Conservation (phyloP, 2,888 invertebrate species). For the Urechis unicinctus region DNA sequence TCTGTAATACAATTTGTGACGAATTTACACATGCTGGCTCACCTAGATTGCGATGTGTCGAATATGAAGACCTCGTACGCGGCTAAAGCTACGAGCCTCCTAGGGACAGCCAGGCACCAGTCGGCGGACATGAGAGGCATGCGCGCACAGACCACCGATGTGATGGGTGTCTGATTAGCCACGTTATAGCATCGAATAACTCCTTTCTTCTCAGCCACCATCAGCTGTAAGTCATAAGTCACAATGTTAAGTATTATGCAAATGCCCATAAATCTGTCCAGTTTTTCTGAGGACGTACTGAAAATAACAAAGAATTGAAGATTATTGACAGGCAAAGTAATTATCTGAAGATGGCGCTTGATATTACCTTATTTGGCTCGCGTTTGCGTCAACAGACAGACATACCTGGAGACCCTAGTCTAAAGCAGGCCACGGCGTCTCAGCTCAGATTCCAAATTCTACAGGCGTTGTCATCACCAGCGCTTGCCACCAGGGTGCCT, state of each 20-base stretch:
- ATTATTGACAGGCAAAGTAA: background rate
- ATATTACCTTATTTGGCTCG: constrained; percentile 59
- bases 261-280: too few relatives aligned
- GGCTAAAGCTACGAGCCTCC: constrained; percentile 60
- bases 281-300: too few relatives aligned
- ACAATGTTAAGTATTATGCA: too few relatives aligned
- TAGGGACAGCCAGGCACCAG: constrained; percentile 63
- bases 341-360: background rate
- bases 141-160: constrained; percentile 57
- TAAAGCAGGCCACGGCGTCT: constrained; percentile 58
- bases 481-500: constrained; percentile 66
- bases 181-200: constrained; percentile 68
- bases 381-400: constrained; percentile 64
- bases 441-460: constrained; percentile 60
- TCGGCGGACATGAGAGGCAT: constrained; percentile 64
- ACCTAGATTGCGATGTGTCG: constrained; percentile 65
- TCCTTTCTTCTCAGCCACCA: constrained; percentile 72
- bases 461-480: constrained; percentile 70
- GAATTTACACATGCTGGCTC: too few relatives aligned
- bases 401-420: constrained; percentile 60
- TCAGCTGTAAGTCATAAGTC: constrained; percentile 54
- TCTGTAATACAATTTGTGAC: background rate
- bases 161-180: constrained; percentile 56
- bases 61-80: constrained; percentile 64
- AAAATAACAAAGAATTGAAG: too few relatives aligned